These are phyloP conservation scores for Nothocercus julius DNA, from an alignment of 2,113 vertebrate genomes.

Conservation along the genomic window DNA sequence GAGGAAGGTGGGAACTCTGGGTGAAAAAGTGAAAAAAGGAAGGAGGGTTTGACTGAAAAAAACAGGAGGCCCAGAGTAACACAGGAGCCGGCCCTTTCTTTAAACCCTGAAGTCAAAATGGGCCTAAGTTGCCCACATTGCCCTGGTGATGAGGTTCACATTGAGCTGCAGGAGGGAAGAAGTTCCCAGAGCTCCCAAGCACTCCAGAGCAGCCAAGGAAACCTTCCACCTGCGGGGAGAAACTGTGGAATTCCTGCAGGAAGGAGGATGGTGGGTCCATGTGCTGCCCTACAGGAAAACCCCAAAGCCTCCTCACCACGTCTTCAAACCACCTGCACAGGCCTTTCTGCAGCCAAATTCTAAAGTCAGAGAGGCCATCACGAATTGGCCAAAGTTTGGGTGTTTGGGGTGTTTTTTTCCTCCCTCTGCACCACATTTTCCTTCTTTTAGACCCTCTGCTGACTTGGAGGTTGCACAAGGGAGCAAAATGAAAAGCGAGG, in stretches of 20 bases:
- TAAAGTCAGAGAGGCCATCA: not conserved
- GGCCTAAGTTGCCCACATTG: not conserved
- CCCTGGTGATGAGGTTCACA: not conserved
- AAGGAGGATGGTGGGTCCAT: too few relatives aligned
- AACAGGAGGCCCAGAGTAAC: not conserved
- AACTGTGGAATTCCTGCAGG: not conserved
- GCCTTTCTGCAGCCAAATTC: not conserved
- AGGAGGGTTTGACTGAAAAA: not conserved
- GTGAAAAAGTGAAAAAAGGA: not conserved
- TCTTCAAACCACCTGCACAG: not conserved
- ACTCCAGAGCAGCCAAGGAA: not conserved
- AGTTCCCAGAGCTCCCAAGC: not conserved
- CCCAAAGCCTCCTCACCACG: not conserved
- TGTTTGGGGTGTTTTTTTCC: not conserved
- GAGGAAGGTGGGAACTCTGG: too few relatives aligned
- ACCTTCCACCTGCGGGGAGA: not conserved
- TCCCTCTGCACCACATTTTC: not conserved
- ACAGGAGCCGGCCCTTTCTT: not conserved
- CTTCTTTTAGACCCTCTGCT: slow-evolving; percentile 54
- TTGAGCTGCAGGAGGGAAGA: not conserved
- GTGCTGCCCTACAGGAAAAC: not conserved
- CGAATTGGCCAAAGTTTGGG: not conserved
- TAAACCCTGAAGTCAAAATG: not conserved
- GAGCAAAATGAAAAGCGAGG: not conserved
- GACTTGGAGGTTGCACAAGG: slow-evolving; percentile 3